Evolutionary conservation across 2,797 vertebrate genomes (phyloP), one percentile per base, ranked within the genome.

Genomic region (Peromyscus aztecus): DNA sequence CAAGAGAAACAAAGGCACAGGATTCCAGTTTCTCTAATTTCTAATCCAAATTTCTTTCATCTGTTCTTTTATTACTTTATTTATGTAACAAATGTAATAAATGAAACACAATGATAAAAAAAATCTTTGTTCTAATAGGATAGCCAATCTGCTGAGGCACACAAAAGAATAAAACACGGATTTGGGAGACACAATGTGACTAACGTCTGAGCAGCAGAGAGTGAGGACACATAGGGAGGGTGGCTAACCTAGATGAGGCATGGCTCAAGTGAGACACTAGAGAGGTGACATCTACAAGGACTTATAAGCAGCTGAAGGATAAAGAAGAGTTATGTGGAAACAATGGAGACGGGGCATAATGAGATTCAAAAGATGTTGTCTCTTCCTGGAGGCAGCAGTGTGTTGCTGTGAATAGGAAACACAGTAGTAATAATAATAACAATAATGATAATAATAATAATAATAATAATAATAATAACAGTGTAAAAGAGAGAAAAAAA

Each of bases 51-150:
- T 65, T 91, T 91, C 49, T 94, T 88, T 97, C 14, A 61, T 92
- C 49, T 73, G 27, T 85, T 94, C 8, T 6, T 96, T 93, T 94
- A 80, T 95, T 89, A 69, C 10, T 76, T 93, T 31, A 80, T 76
- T 89, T 73, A 80, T 86, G 82, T 43, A 76, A 76, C 19, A 63
- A 85, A 52, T 86, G 63, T 52, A 69, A 86, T 86, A 69, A 34
- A 69, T 17, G 31, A 2, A 34, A 34, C 19, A 83, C 21, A 14
- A 76, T 37, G 49, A 88, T 31, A 61, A 91, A 61, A 52, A 86
- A 65, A 4, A 0, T 17, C 24, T 69, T 95, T 76, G 1, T 37
- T 89, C 43, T 83, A 76, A 67, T 1, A 31, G 75, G 13, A 2
- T 14, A 93, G 61, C 89, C 34, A 87, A 76, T 27, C 4, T 78